These are phyloP conservation scores for Cryptocheilus praepositus DNA, from an alignment of 2,888 invertebrate species.

Conservation along the genomic window DNA sequence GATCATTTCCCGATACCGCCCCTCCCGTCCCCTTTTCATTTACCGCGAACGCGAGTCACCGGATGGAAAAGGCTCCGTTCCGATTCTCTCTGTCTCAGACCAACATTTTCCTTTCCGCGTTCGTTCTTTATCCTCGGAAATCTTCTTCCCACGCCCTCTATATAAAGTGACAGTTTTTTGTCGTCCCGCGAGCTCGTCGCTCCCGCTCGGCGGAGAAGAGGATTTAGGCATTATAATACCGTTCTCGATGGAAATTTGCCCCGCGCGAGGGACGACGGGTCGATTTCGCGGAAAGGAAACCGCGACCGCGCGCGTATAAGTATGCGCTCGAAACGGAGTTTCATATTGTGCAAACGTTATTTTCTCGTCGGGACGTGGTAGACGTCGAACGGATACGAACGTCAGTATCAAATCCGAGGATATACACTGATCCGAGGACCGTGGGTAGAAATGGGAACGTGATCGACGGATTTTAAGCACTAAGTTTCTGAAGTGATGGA, in stretches of 20 bases:
- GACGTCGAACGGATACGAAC: too few relatives aligned
- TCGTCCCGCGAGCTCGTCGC: neutral
- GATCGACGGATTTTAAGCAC: too few relatives aligned
- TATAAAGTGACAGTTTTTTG: neutral
- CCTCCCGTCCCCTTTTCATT: neutral
- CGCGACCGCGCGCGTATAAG: too few relatives aligned
- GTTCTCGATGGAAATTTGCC: constrained; percentile 29
- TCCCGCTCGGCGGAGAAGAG: constrained; percentile 9
- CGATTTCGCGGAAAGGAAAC: constrained; percentile 3
- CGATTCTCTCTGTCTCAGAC: neutral
- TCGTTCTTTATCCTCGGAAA: constrained; percentile 1
- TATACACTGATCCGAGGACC: too few relatives aligned
- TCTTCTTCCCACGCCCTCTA: neutral
- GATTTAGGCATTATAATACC: constrained; percentile 27
- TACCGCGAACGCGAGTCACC: too few relatives aligned
- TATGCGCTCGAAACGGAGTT: too few relatives aligned
- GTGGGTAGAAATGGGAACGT: too few relatives aligned
- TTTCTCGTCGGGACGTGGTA: too few relatives aligned
- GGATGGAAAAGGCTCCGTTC: neutral
- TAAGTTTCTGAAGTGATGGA: too few relatives aligned
- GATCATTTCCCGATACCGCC: too few relatives aligned
- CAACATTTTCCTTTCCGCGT: neutral
- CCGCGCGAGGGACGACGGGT: constrained; percentile 5
- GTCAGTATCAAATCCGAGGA: too few relatives aligned
- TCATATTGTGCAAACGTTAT: too few relatives aligned